Conservation (phyloP, 2,113 vertebrate species). For the Bubo scandiacus region DNA sequence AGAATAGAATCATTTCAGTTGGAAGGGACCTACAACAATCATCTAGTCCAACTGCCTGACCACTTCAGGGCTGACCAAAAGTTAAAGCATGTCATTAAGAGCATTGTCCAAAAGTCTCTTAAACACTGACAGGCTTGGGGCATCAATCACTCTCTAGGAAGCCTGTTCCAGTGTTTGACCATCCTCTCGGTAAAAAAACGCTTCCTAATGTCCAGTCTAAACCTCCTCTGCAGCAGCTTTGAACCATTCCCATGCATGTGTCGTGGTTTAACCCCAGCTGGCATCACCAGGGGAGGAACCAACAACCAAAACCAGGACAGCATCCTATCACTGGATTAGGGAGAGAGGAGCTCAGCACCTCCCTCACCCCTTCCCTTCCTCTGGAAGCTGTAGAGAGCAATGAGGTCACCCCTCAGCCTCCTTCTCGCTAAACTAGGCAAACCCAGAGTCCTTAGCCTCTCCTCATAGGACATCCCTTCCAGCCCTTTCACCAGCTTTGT, state of each 20-base stretch:
- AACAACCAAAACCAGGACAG: no score
- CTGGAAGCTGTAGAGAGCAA: neutral
- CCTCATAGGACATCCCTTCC: neutral
- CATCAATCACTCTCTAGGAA: neutral
- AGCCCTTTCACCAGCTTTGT: neutral
- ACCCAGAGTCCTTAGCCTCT: neutral
- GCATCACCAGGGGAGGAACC: no score
- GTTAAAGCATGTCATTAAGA: neutral
- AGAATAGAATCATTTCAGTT: neutral
- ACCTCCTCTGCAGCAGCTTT: neutral
- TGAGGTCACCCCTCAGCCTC: neutral
- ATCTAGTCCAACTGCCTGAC: neutral
- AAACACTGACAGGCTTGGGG: neutral
- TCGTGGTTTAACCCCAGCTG: no score
- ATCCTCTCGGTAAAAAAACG: accelerated
- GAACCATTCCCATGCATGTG: neutral
- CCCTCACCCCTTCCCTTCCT: neutral
- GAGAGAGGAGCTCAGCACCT: neutral
- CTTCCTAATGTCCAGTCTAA: neutral
- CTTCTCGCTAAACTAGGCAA: neutral
- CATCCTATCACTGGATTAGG: neutral
- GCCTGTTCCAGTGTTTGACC: neutral
- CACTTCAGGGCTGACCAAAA: neutral
- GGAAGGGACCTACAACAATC: neutral
- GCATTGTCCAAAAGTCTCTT: neutral